Base-by-base conservation (phyloP, 2,888 invertebrate genomes). In the Drosophila trichaetosa region DNA sequence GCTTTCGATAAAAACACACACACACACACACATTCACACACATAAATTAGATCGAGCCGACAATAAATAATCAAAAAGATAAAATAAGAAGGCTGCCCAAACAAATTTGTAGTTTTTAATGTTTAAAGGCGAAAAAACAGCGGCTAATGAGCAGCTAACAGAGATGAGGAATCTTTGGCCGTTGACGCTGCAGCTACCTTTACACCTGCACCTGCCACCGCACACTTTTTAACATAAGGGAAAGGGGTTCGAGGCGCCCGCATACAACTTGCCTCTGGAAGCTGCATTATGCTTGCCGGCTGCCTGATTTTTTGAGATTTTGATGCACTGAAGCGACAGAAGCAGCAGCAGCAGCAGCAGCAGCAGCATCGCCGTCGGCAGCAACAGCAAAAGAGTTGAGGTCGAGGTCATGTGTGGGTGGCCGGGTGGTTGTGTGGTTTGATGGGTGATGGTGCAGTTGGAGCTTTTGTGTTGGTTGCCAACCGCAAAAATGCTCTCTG, bases 261-360 rank as follows among this genome's bases (percentile, higher is more conserved):
- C 72, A 75, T 73, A 58, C 49, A 65, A 34, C 63, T 62, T 69
- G 65, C 54, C 42, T 27, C 68, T 73, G 66, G 56, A 54, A 64
- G 73, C 71, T 73, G 89, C 74, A 86, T 80, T 76, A 69, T 75
- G 75, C 72, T 76, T 82, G 87, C 70, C 76, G 87, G 79, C 72
- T 85, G 85, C 76, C 77, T 87, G 90, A 76, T 80, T 87, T 88
- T 88, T 87, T 63, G 73, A 89, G 86, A 83, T 80, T 78, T 80
- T 68, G 65, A 72, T 69, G 85, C 79, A 75, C 74, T 80, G 71
- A 71, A 72, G 73, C 80, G 66, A 57, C 68, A 74, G 56, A 54
- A 52, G 42, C 73, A 49, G 27, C 27, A 27, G 27, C 27, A 27
- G 24, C n/a, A n/a, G 57, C 51, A 52, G 64, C 73, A 51, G 54